Percentiles rank a stretch among this genome's conserved stretches.
Evolutionary conservation across 2,113 vertebrate genomes (phyloP).

Genomic region (Malurus cyaneus): DNA sequence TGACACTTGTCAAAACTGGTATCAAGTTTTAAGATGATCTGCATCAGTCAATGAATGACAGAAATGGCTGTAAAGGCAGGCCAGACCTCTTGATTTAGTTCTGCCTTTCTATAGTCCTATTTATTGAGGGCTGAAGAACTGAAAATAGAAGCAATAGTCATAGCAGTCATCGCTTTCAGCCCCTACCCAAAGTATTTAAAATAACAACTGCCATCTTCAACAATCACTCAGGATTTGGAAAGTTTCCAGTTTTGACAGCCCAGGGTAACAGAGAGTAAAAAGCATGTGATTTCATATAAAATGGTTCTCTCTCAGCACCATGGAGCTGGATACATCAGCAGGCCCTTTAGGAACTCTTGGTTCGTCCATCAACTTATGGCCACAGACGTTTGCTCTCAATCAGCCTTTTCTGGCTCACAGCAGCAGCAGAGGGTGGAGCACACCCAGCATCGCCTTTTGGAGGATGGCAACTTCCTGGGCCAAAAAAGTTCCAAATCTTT

Average conservation of each 20-base stretch:
- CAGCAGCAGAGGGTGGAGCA: neutral
- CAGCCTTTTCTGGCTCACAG: neutral
- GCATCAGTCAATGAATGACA: slow-evolving; percentile 9
- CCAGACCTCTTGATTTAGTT: slow-evolving; percentile 17
- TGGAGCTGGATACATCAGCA: neutral
- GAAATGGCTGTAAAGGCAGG: neutral
- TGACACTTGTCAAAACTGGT: neutral
- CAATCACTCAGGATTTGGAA: neutral
- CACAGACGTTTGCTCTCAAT: neutral
- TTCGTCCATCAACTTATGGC: neutral
- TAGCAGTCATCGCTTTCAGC: neutral
- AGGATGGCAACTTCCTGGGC: neutral
- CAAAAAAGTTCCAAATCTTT: neutral
- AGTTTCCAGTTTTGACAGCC: neutral
- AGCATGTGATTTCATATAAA: neutral
- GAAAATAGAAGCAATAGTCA: slow-evolving; percentile 2
- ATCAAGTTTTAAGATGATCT: neutral
- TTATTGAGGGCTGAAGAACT: neutral
- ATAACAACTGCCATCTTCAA: slow-evolving; percentile 8
- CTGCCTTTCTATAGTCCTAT: slow-evolving; percentile 27
- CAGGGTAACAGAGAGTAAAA: neutral
- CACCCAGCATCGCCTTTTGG: neutral
- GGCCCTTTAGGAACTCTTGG: neutral
- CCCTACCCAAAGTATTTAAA: neutral
- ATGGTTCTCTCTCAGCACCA: neutral